Evolutionary conservation across 2,888 invertebrate species (phyloP).

Genomic region (Aproaerema taeniolella): DNA sequence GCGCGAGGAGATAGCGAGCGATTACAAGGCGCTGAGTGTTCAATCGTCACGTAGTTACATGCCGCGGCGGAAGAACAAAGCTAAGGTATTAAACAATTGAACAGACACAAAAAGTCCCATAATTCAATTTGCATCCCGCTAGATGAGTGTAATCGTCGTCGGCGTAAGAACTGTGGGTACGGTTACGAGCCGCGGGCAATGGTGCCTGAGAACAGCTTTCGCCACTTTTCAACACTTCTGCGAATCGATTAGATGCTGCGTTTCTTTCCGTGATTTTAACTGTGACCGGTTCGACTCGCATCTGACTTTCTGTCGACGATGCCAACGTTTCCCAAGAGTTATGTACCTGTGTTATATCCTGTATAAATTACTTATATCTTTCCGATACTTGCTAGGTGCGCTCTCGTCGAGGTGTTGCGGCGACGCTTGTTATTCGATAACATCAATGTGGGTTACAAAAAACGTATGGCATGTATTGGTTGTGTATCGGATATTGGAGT

Average conservation of each 20-base stretch:
- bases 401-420: constrained; percentile 4
- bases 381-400: background rate
- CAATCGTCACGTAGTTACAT: constrained; percentile 64
- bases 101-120: constrained; percentile 71
- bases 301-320: constrained; percentile 8
- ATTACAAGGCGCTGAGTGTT: constrained; percentile 65
- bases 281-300: constrained; percentile 29
- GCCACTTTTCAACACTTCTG: constrained; percentile 72
- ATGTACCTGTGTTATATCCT: background rate
- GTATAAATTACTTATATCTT: too few species aligned
- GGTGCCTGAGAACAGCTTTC: constrained; percentile 66
- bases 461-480: constrained; percentile 24
- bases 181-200: constrained; percentile 53
- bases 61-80: constrained; percentile 67
- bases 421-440: constrained; percentile 8
- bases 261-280: constrained; percentile 50
- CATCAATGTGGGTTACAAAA: constrained; percentile 15
- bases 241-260: constrained; percentile 63
- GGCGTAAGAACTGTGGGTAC: constrained; percentile 51
- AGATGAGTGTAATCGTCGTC: constrained; percentile 62
- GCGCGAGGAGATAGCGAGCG: constrained; percentile 42
- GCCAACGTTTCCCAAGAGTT: background rate
- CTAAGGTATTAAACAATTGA: constrained; percentile 64
- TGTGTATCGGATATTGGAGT: constrained; percentile 31
- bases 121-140: constrained; percentile 77